Base-by-base conservation (phyloP, 1,140 invertebrate genomes). In the Drosophila kohkoa region DNA sequence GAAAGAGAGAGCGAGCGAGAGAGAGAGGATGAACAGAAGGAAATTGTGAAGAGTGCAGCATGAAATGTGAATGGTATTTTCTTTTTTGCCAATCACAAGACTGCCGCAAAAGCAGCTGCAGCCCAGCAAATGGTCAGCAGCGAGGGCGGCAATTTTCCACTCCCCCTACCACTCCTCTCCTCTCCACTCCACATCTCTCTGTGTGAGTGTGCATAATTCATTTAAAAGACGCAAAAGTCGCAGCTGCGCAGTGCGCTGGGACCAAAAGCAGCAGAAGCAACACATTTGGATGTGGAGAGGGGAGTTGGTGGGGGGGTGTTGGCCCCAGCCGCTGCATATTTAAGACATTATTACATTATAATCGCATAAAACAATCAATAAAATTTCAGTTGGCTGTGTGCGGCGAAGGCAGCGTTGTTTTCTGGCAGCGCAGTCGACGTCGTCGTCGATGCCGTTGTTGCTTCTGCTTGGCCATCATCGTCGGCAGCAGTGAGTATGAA, bases 341-440 rank as follows among this genome's bases (percentile, higher is more conserved):
- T 81, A 90, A 90, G 81, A 85, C 83, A 91, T 91, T 91, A 91
- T 88, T 91, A 91, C 83, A 91, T 91, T 91, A 91, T 88, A 85
- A 91, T 88, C 89, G 81, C 88, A 91, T 91, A 91, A 91, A 91
- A 91, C 89, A 91, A 91, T 91, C 89, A 91, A 91, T 91, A 89
- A 89, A 89, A 89, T 85, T 81, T 89, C 85, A 77, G 78, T 76
- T 82, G 55, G 63, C 83, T 60, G 55, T 25, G 20, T 25, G 20
- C 20, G 20, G 20, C 52, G 79, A 55, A 25, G 30, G 10, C 58
- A 15, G 43, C 49, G 15, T 11, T 25, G 20, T 25, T 25, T 25
- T 25, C 20, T 59, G 46, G 77, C 49, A 62, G 74, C 55, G 76
- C 66, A 46, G 73, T 20, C 52, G 35, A 11, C 46, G 7, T 25